Conservation (phyloP, 2,113 vertebrate genomes). For the Pomatorhinus ruficollis region DNA sequence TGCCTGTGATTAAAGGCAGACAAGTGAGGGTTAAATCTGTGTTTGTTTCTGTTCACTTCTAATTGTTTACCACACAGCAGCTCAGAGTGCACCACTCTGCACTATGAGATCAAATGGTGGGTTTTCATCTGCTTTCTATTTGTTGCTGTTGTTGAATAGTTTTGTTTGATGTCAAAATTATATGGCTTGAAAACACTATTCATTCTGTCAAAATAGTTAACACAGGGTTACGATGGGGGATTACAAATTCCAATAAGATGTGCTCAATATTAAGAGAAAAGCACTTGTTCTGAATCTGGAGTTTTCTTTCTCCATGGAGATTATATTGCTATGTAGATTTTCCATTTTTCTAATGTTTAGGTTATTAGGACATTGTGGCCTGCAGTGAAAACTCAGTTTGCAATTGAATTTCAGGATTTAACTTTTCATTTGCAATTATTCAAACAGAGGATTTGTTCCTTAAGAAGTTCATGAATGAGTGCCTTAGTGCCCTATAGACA, state of each 20-base stretch:
- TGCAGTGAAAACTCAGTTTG: conserved; percentile 22
- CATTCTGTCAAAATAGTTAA: neutral
- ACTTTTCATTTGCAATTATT: conserved; percentile 38
- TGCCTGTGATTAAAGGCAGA: neutral
- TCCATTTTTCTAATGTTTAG: neutral
- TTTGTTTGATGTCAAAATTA: neutral
- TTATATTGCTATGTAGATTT: neutral
- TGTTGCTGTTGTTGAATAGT: neutral
- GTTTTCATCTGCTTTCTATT: neutral
- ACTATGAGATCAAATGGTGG: neutral
- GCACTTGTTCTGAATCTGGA: neutral
- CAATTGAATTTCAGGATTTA: conserved; percentile 30
- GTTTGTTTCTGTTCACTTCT: neutral
- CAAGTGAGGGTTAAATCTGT: neutral
- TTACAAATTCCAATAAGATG: conserved; percentile 11
- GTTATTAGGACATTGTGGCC: neutral
- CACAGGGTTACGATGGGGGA: neutral
- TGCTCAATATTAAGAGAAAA: conserved; percentile 3
- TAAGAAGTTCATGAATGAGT: conserved; percentile 16
- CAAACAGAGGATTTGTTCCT: conserved; percentile 14
- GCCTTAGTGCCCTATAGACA: neutral
- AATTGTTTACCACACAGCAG: neutral
- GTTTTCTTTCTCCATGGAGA: neutral
- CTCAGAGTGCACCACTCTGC: neutral
- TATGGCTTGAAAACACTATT: neutral